Evolutionary conservation across 2,888 invertebrate species (phyloP), one percentile per base, ranked within the genome.

Genomic region (Harpalus rubripes): DNA sequence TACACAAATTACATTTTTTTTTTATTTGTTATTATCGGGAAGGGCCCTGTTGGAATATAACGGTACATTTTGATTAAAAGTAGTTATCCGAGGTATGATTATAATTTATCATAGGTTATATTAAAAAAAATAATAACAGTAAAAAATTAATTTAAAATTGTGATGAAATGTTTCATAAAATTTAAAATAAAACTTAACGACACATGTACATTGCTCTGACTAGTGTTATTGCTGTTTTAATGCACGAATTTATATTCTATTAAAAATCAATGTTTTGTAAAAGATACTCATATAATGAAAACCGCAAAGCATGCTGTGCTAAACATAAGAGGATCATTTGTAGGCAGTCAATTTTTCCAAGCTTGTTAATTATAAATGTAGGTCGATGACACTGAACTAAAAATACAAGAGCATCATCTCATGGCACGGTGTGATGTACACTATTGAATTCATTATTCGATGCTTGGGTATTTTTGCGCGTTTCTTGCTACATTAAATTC

Each of bases 331-430:
- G 44, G 44, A 6, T 52, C 26, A 32, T 32, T 65, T 26, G 32
- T 65, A 22, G 68, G 1, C 41, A 39, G 44, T 44, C 18, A 74
- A 74, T 74, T 44, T 44, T 74, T 44, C 44, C 63, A 59, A 6
- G 59, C 59, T 74, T 74, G 72, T 74, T 74, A 74, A 78, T 78
- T 78, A 78, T 58, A 78, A 76, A 76, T 76, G 18, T 78, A 78
- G 78, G 78, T 78, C 78, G 78, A 58, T 58, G 78, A 78, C 78
- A 58, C 78, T 58, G 32, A 22, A 58, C 78, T 78, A 78, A 78
- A 78, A 78, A 78, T 78, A 78, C 58, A 78, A 26, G 22, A 56
- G 18, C 41, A 72, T 72, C 41, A 72, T 41, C 41, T 26, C 78
- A 10, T 78, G 15, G 8, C 58, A n/a, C 52, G 44, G 18, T 61